Conservation (phyloP, 2,888 invertebrate genomes). For the Cryptops parisi region DNA sequence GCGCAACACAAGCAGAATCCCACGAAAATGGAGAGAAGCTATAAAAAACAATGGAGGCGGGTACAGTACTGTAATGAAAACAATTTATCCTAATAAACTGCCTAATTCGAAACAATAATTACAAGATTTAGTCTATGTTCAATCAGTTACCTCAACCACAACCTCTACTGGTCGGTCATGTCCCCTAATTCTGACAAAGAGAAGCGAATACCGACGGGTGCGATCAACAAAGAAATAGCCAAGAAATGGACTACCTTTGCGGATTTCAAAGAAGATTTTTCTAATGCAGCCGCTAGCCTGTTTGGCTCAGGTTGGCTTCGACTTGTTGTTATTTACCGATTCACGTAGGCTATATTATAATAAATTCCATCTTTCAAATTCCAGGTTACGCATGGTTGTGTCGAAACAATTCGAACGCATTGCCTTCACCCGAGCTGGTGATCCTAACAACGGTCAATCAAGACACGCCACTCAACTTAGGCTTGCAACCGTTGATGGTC, state of each 20-base stretch:
- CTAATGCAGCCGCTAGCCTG: constrained; percentile 22
- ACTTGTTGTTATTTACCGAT: neutral
- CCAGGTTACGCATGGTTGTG: constrained; percentile 28
- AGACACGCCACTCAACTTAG: constrained; percentile 25
- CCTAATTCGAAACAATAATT: neutral
- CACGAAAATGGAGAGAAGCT: constrained; percentile 21
- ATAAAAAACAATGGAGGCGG: constrained; percentile 26
- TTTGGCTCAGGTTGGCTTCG: constrained; percentile 26
- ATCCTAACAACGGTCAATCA: constrained; percentile 25
- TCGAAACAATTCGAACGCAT: constrained; percentile 20
- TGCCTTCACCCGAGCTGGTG: constrained; percentile 19
- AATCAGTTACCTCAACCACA: constrained; percentile 27
- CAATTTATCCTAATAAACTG: too few relatives aligned
- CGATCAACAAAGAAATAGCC: constrained; percentile 22
- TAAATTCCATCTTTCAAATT: constrained; percentile 11
- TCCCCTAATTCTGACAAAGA: constrained; percentile 24
- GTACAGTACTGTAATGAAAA: too few relatives aligned
- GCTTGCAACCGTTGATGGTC: constrained; percentile 25
- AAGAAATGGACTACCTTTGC: constrained; percentile 23
- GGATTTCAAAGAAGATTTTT: constrained; percentile 24
- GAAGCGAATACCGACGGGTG: constrained; percentile 21
- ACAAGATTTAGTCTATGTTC: neutral
- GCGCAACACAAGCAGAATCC: constrained; percentile 23
- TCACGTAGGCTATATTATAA: too few relatives aligned
- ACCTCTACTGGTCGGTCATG: constrained; percentile 26